Base-by-base conservation (phyloP, 1,140 invertebrate species). In the Drosophila nikananu region DNA sequence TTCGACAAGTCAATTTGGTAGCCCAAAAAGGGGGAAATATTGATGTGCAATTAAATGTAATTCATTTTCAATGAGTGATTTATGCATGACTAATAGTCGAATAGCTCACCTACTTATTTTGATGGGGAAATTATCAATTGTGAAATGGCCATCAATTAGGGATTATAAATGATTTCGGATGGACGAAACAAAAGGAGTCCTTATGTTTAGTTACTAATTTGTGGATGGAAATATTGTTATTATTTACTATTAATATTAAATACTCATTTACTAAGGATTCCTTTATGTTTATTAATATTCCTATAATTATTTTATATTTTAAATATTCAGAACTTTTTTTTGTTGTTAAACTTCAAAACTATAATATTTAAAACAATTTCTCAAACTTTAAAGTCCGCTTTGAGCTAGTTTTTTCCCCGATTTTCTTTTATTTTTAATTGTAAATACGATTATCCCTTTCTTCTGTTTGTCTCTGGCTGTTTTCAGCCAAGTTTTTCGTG, bases 41-140 rank as follows among this genome's bases (percentile, higher is more conserved):
- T 77, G 42, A 77, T 77, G 49, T 62, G 35, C 46, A 58, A 68
- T 83, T 77, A 79, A 87, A 77, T 68, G 70, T 59, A 87, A 87
- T 83, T 87, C 74, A 79, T 73, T 72, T 77, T 54, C 64, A 77
- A 77, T 77, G 55, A 77, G 64, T 62, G 55, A 62, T 42, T 68
- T 83, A 86, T 86, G 55, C 58, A 44, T 67, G 77, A 71, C 80
- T 82, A 79, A 76, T 83, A 70, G 68, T 61, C 71, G 30, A 2
- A n/a, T n/a, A 42, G 54, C 64, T 73, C 37, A 42, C 68, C 68
- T 72, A 72, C 70, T 51, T 37, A 73, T 61, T 42, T 30, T 30
- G 21, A 49, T 42, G 35, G 25, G 42, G 5, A 49, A 60, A 72
- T 52, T 51, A 42, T 51, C 54, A 73, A 60, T 52, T 51, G 46